phyloP scores from a whole-genome alignment of 2,113 vertebrate species.

The Hiodon alosoides region DNA sequence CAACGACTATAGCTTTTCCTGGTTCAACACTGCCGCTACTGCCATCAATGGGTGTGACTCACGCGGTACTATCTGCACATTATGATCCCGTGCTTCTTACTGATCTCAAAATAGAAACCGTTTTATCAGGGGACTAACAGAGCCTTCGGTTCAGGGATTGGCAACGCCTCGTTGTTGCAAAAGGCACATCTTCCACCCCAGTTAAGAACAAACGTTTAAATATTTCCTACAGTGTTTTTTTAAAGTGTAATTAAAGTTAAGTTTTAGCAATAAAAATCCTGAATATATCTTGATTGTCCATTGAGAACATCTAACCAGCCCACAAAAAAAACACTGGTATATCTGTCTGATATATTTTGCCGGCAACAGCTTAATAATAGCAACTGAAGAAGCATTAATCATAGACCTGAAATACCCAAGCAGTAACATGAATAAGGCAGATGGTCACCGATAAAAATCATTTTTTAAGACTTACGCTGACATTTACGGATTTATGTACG shows the following conservation, averaged over 20 bases:
- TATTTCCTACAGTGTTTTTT: not conserved
- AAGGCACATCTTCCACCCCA: not conserved
- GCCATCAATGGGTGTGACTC: constrained; percentile 57
- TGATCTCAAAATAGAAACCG: constrained; percentile 10
- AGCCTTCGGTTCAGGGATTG: not conserved
- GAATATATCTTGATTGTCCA: too few relatives aligned
- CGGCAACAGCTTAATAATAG: constrained; percentile 45
- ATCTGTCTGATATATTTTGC: constrained; percentile 14
- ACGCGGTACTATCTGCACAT: constrained; percentile 25
- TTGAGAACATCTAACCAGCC: too few relatives aligned
- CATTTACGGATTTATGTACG: too few relatives aligned
- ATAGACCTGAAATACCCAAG: constrained; percentile 35
- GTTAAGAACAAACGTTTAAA: not conserved
- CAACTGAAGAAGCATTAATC: constrained; percentile 36
- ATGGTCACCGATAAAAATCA: not conserved
- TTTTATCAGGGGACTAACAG: not conserved
- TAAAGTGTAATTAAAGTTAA: too few relatives aligned
- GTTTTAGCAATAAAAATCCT: too few relatives aligned
- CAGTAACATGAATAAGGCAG: constrained; percentile 12
- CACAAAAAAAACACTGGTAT: too few relatives aligned
- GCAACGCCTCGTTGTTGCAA: not conserved
- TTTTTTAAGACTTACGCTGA: too few relatives aligned
- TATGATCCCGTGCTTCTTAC: constrained; percentile 43
- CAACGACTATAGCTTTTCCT: constrained; percentile 34
- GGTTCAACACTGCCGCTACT: constrained; percentile 46